Percentiles rank a stretch among this genome's conserved stretches.
Conservation (phyloP, 1,140 invertebrate species). For the Condylostylus longicornis region DNA sequence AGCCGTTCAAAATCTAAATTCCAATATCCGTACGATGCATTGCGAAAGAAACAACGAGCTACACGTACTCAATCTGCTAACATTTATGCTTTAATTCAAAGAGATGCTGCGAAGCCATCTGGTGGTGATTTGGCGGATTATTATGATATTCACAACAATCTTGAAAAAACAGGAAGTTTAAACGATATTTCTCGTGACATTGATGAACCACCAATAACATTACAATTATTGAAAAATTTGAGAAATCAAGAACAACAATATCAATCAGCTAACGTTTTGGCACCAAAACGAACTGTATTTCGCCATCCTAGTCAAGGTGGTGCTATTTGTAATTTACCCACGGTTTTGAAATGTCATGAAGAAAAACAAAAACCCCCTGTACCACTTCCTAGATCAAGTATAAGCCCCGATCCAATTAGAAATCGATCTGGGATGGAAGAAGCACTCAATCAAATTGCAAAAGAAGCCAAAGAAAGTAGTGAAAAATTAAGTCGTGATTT, state of each 20-base stretch:
- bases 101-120: conserved; percentile 32
- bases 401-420: conserved; percentile 20
- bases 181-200: conserved; percentile 14
- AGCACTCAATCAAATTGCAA: conserved; percentile 39
- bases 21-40: conserved; percentile 14
- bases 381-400: conserved; percentile 23
- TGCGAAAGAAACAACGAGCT: conserved; percentile 52
- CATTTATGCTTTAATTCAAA: conserved; percentile 53
- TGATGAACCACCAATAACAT: conserved; percentile 20
- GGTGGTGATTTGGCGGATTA: conserved; percentile 28
- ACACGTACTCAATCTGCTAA: conserved; percentile 66
- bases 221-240: conserved; percentile 20
- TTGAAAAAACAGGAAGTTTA: conserved; percentile 26
- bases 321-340: conserved; percentile 23
- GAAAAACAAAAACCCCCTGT: conserved; percentile 13
- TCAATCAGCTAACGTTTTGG: conserved; percentile 2
- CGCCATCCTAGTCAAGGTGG: conserved; percentile 25
- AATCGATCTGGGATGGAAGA: conserved; percentile 31
- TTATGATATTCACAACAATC: conserved; percentile 19
- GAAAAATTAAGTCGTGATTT: conserved; percentile 38
- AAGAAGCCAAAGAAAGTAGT: conserved; percentile 42
- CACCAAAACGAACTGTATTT: conserved; percentile 16
- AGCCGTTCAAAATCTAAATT: conserved; percentile 15
- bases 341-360: conserved; percentile 15
- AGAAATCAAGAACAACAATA: conserved; percentile 22